Conservation (phyloP, 2,797 vertebrate species). For the Threskiornis aethiopicus region DNA sequence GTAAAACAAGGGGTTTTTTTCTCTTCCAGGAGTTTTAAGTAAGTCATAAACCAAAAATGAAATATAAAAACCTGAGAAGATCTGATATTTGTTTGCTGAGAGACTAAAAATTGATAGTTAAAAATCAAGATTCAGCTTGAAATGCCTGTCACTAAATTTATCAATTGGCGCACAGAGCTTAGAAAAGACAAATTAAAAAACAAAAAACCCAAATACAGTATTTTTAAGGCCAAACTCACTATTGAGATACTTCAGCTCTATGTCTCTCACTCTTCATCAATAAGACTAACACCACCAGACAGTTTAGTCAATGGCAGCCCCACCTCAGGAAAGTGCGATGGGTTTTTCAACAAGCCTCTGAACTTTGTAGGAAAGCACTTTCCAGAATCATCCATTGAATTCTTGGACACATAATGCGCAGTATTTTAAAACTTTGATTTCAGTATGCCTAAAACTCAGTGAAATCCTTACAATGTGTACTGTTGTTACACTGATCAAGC, state of each 20-base stretch:
- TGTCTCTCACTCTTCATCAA: not conserved
- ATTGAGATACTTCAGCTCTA: not conserved
- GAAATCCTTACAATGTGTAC: not conserved
- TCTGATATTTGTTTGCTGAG: not conserved
- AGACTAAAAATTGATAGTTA: not conserved
- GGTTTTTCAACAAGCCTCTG: not conserved
- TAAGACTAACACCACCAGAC: not conserved
- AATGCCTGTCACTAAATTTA: not conserved
- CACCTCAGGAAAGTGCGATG: not conserved
- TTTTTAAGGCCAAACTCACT: not conserved
- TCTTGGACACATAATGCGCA: not conserved
- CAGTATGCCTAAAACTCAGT: not conserved
- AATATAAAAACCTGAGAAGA: not conserved
- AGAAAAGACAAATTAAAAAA: not conserved
- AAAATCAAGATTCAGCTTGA: not conserved
- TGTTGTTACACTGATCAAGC: not conserved
- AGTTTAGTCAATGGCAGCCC: not conserved
- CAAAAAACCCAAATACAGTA: rapidly evolving
- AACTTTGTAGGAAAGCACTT: not conserved
- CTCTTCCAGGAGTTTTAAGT: not conserved
- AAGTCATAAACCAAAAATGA: not conserved
- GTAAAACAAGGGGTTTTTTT: not conserved
- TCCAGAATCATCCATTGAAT: not conserved
- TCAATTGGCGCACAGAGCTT: not conserved
- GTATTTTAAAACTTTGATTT: not conserved